These are phyloP conservation scores for Vidua macroura DNA, from an alignment of 2,113 vertebrate genomes.

Conservation along the genomic window DNA sequence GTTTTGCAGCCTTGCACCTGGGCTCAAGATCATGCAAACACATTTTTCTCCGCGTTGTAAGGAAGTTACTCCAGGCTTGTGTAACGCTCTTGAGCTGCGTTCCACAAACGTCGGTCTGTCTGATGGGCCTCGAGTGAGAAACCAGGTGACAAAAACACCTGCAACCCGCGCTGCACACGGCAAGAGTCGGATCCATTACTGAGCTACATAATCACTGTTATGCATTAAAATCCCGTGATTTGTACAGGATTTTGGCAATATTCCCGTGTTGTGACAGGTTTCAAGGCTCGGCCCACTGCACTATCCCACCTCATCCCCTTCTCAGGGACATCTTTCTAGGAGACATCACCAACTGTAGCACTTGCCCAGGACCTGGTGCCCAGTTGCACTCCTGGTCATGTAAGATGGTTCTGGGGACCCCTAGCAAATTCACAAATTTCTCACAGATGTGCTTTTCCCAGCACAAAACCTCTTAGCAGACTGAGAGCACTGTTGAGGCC, in stretches of 20 bases:
- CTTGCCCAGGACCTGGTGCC: background rate
- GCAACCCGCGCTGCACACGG: fast-evolving
- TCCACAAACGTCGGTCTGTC: background rate
- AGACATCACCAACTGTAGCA: background rate
- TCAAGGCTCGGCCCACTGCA: background rate
- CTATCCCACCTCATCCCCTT: background rate
- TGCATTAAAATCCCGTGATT: background rate
- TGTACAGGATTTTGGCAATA: background rate
- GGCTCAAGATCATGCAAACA: background rate
- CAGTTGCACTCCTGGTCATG: background rate
- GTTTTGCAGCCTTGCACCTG: background rate
- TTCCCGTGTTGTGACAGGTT: background rate
- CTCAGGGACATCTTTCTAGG: background rate
- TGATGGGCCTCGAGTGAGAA: background rate
- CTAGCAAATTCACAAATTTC: background rate
- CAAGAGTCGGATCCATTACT: fast-evolving
- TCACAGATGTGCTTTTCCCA: background rate
- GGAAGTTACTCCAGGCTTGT: slow-evolving; percentile 1
- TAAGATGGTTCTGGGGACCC: background rate
- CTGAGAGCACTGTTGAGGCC: background rate
- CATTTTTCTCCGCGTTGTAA: background rate
- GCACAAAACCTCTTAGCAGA: background rate
- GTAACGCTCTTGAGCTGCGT: fast-evolving
- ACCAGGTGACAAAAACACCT: background rate
- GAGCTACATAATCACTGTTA: background rate